Evolutionary conservation across 30 jellyfish, hydroid and myxozoan genomes (phyloP).

Genomic region (Hydractinia echinata): DNA sequence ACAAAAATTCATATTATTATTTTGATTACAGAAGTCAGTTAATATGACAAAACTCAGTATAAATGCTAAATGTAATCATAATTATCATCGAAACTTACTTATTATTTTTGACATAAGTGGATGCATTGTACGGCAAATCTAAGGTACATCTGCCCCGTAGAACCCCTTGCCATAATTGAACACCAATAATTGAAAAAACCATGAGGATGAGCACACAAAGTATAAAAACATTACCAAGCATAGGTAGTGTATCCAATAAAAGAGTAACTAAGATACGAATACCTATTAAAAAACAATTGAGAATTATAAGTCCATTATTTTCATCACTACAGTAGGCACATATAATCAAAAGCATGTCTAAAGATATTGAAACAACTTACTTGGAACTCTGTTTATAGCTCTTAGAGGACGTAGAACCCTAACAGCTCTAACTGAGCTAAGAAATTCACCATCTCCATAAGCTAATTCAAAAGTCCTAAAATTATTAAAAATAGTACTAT

Average conservation of each 20-base stretch:
- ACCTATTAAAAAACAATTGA: slow-evolving; percentile 45
- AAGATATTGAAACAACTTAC: slow-evolving; percentile 43
- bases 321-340: neutral
- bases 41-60: too few relatives aligned
- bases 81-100: neutral
- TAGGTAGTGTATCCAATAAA: slow-evolving; percentile 89
- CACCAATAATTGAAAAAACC: slow-evolving; percentile 96
- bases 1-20: too few relatives aligned
- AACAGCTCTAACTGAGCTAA: slow-evolving; percentile 91
- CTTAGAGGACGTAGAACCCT: slow-evolving; percentile 94
- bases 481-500: neutral
- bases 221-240: slow-evolving; percentile 95
- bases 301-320: neutral
- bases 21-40: too few relatives aligned
- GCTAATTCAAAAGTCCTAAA: slow-evolving; percentile 76
- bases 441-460: slow-evolving; percentile 98
- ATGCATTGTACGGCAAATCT: slow-evolving; percentile 32
- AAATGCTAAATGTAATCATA: too few relatives aligned
- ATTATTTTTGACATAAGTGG: neutral
- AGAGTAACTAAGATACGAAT: slow-evolving; percentile 88
- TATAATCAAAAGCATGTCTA: neutral
- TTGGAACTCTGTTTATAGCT: slow-evolving; percentile 96
- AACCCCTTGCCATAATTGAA: slow-evolving; percentile 96
- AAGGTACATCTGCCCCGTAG: slow-evolving; percentile 74
- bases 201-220: slow-evolving; percentile 70